A percentile compares a stretch with the other conserved stretches of the same genome.
phyloP scores from a whole-genome alignment of 2,888 invertebrate genomes.

The Drosophila pseudotakahashii region DNA sequence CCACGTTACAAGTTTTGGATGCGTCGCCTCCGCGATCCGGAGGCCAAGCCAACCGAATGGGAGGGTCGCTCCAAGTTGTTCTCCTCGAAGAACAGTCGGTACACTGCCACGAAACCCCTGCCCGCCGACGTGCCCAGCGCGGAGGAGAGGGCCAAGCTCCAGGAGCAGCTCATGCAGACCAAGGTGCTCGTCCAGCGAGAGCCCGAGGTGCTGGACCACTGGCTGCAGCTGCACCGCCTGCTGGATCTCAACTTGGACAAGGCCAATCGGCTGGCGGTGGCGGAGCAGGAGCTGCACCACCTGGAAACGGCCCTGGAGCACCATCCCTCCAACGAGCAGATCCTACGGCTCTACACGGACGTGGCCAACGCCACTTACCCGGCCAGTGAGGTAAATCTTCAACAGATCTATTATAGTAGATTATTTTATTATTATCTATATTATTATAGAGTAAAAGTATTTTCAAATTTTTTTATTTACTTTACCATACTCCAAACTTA shows the following conservation, averaged over 20 bases:
- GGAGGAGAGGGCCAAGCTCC: slow-evolving; percentile 85
- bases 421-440: too few relatives aligned
- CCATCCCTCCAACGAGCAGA: slow-evolving; percentile 85
- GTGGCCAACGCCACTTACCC: slow-evolving; percentile 85
- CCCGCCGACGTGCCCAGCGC: slow-evolving; percentile 60
- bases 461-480: too few relatives aligned
- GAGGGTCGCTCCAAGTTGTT: slow-evolving; percentile 34
- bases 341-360: slow-evolving; percentile 84
- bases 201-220: slow-evolving; percentile 85
- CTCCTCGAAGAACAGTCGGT: neutral
- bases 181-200: slow-evolving; percentile 29
- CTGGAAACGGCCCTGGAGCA: slow-evolving; percentile 87
- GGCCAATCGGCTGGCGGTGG: slow-evolving; percentile 77
- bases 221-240: slow-evolving; percentile 87
- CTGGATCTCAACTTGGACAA: slow-evolving; percentile 85
- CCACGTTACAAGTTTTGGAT: slow-evolving; percentile 85
- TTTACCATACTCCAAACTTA: too few relatives aligned
- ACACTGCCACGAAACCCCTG: neutral
- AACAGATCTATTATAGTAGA: neutral
- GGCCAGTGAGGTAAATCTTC: slow-evolving; percentile 85
- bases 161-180: slow-evolving; percentile 83
- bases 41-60: slow-evolving; percentile 14
- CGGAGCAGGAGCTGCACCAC: slow-evolving; percentile 87
- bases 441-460: too few relatives aligned
- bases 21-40: neutral